A percentile compares a stretch with the other conserved stretches of the same genome.
Conservation (phyloP, 2,113 vertebrate genomes). For the Ploceus nigricollis region DNA sequence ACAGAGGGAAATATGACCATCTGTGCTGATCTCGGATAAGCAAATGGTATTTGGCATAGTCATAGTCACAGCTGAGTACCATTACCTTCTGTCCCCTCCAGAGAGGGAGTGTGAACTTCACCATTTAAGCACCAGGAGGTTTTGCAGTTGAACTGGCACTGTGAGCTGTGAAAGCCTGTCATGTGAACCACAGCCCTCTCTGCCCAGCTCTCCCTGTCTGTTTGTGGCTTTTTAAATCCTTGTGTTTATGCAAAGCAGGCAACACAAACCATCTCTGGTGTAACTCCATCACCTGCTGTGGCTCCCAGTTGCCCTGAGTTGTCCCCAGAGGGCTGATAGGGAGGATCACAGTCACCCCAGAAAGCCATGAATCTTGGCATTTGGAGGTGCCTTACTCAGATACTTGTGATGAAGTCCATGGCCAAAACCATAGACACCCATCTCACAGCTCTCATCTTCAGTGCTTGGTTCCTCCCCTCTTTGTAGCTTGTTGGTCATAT, state of each 20-base stretch:
- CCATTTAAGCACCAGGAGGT: constrained; percentile 55
- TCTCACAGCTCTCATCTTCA: background rate
- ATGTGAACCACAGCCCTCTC: background rate
- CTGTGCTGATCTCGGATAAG: constrained; percentile 47
- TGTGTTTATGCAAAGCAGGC: background rate
- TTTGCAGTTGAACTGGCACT: background rate
- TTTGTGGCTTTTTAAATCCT: background rate
- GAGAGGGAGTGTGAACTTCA: constrained; percentile 47
- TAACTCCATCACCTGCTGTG: background rate
- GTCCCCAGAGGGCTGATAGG: fast-evolving
- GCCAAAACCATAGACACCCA: background rate
- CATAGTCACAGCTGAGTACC: constrained; percentile 56
- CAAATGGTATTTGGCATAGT: constrained; percentile 52
- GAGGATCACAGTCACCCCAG: background rate
- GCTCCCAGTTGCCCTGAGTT: background rate
- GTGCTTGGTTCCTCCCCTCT: background rate
- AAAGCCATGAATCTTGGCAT: background rate
- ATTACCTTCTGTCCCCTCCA: constrained; percentile 41
- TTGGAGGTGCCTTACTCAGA: background rate
- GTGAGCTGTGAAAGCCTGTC: background rate
- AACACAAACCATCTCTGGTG: background rate
- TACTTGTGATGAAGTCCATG: background rate
- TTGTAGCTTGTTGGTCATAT: background rate
- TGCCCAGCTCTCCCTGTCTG: background rate
- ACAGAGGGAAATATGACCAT: constrained; percentile 55